Evolutionary conservation across 2,797 vertebrate genomes (phyloP), one percentile per base, ranked within the genome.

Genomic region (Ctenopoma kingsleyae): DNA sequence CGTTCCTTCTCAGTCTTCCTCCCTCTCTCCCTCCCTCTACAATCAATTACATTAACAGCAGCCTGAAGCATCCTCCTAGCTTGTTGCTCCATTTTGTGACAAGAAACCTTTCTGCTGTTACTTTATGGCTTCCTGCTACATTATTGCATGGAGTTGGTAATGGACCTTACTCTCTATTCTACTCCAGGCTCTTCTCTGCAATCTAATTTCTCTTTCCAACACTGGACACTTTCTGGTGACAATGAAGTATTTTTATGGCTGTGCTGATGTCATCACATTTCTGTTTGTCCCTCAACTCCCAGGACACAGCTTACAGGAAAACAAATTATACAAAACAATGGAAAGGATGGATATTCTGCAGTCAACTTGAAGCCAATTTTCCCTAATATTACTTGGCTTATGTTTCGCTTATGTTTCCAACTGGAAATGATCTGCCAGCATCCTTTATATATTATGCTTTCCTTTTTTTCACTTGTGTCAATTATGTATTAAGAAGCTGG

Each of bases 181-280:
- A 81, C 76, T 80, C 76, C 79, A 58, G 70, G 70, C 83, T 83
- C 77, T 55, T 40, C 70, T 54, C 71, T 43, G 65, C 73, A 50
- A 65, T 82, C 71, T 72, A 80, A 86, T 88, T 82, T 71, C 59
- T 85, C 79, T 84, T 60, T 77, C 76, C 64, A 84, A 69, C 54
- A 43, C 48, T 5, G 20, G 74, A 73, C 47, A 46, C 74, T 82
- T 86, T 70, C 67, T 59, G 52, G 78, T 80, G 83, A 84, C 87
- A 84, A 82, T 83, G 78, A 84, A 67, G 55, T 69, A 83, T 85
- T 83, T 86, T 90, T 82, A 88, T 70, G 73, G 76, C 62, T 10
- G 8, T 81, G 86, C 84, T 85, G 81, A 86, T 88, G 86, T 87
- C 87, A 84, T 89, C 83, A 85, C 78, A 83, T 87, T 83, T 83